phyloP scores from a whole-genome alignment of 2,797 vertebrate genomes.

The Glyptemys insculpta region DNA sequence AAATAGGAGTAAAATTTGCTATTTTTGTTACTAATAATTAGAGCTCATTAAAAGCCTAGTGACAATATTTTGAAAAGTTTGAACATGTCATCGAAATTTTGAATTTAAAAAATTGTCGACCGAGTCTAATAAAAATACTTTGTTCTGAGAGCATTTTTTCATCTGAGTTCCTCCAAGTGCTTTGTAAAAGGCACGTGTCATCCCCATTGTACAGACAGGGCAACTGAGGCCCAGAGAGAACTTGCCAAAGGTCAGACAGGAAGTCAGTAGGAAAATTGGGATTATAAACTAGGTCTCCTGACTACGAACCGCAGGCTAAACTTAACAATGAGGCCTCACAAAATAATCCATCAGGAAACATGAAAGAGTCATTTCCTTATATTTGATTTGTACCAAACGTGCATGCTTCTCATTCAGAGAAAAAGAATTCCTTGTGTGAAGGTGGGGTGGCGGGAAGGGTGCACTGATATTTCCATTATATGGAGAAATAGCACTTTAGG shows the following conservation, averaged over 20 bases:
- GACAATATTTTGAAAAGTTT: neutral
- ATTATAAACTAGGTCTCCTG: neutral
- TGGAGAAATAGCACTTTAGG: constrained; percentile 72
- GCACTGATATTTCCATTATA: constrained; percentile 82
- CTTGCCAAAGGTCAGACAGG: neutral
- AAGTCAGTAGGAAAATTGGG: neutral
- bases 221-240: neutral
- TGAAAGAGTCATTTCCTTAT: neutral
- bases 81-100: neutral
- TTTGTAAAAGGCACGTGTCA: constrained; percentile 14
- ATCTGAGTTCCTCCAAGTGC: neutral
- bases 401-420: neutral
- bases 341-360: neutral
- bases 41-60: neutral
- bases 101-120: neutral
- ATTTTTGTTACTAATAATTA: neutral
- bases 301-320: neutral
- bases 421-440: constrained; percentile 6
- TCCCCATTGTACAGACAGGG: neutral
- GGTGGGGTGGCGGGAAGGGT: constrained; percentile 5
- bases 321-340: neutral
- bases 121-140: neutral
- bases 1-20: neutral
- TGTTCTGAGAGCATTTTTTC: neutral
- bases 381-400: neutral